Base-by-base conservation (phyloP, 2,797 vertebrate species). In the Rhyacichthys aspro region DNA sequence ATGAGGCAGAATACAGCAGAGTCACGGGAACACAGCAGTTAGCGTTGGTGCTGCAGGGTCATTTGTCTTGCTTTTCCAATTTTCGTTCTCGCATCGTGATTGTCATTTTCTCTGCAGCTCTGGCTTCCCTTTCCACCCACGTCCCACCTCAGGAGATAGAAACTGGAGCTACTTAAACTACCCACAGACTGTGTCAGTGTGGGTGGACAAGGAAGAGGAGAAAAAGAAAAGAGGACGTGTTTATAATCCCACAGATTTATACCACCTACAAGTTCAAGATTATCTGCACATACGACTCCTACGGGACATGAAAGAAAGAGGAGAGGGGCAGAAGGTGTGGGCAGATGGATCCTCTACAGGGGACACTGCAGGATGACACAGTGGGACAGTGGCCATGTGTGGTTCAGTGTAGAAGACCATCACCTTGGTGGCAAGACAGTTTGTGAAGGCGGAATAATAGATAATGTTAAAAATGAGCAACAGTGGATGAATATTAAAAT, bases 321-420 rank as follows among this genome's bases (percentile, higher is more conserved):
- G 55, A 58, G 70, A 66, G 43, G 50, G 19, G 55, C 5, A 55
- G 49, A 28, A 74, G 55, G 67, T 61, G 69, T 74, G 62, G 74
- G 67, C 87, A 89, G 84, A 89, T 88, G 86, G 86, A 56, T 75
- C 63, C 81, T 74, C 78, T 48, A 16, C 52, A 41, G 42, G 71
- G 57, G 76, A 78, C 76, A 65, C 62, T 61, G 62, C 71, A 63
- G 74, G 74, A 72, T 55, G 67, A 81, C 69, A 74, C 70, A 55
- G 79, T 68, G 17, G 73, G 8, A 58, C 33, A 57, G 44, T 16
- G 50, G 56, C 41, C 50, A 48, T 55, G 42, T 70, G 62, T 63
- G 58, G 36, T 36, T 69, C 14, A 43, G 36, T 5, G 38, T 39
- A 11, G 10, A 1, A 6, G 37, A 61, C 49, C 43, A 16, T 48